Percentiles rank a stretch among this genome's conserved stretches.
phyloP scores from a whole-genome alignment of 2,113 vertebrate genomes.

The Haemorhous mexicanus region DNA sequence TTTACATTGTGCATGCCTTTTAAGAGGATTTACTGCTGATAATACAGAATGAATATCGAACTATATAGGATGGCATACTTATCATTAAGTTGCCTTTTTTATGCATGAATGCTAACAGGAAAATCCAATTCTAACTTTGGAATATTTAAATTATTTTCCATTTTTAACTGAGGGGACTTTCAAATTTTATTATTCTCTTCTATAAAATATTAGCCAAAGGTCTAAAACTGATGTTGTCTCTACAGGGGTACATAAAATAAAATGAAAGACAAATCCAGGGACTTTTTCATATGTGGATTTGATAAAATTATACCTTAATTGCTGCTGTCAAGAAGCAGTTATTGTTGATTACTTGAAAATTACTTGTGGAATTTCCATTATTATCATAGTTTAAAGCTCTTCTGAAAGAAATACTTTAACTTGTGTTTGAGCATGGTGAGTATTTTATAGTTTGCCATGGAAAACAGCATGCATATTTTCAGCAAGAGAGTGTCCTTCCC shows the following conservation, averaged over 20 bases:
- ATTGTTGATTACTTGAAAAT: slow-evolving; percentile 24
- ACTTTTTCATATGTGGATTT: background rate
- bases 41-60: background rate
- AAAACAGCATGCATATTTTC: slow-evolving; percentile 18
- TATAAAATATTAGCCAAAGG: background rate
- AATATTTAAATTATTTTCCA: background rate
- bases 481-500: slow-evolving; percentile 19
- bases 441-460: slow-evolving; percentile 17
- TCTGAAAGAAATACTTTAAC: background rate
- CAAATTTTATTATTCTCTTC: background rate
- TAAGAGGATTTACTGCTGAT: background rate
- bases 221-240: background rate
- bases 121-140: background rate
- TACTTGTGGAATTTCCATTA: background rate
- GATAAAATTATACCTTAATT: background rate
- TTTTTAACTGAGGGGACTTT: background rate
- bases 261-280: background rate
- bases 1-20: background rate
- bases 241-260: background rate
- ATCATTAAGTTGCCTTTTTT: background rate
- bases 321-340: background rate
- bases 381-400: background rate
- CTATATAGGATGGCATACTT: background rate
- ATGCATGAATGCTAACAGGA: background rate
- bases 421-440: background rate